These are phyloP conservation scores for Lithophane ornitopus DNA, from an alignment of 2,888 invertebrate genomes.

Conservation along the genomic window DNA sequence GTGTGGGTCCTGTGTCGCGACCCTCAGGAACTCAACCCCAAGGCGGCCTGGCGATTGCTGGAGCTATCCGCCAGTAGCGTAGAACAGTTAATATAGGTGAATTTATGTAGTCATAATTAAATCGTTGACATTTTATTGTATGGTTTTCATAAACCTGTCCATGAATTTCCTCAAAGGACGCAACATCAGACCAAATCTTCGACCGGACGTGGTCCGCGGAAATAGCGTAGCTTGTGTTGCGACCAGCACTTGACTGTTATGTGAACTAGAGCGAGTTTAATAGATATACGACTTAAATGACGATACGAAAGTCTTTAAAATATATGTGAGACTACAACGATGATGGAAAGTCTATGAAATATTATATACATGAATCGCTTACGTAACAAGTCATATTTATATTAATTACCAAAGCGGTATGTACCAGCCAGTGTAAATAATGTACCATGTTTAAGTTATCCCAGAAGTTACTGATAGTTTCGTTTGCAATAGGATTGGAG, in stretches of 20 bases:
- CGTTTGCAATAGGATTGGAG: constrained; percentile 60
- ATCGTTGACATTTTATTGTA: constrained; percentile 77
- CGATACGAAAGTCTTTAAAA: constrained; percentile 32
- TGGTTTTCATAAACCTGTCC: constrained; percentile 74
- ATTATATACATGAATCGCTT: constrained; percentile 53
- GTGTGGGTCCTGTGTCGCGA: constrained; percentile 99
- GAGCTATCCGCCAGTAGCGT: constrained; percentile 96
- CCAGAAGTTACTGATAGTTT: constrained; percentile 66
- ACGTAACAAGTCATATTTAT: constrained; percentile 43
- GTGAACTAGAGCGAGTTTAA: constrained; percentile 55
- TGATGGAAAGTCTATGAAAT: constrained; percentile 30
- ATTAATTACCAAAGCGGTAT: constrained; percentile 58
- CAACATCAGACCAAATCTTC: constrained; percentile 47
- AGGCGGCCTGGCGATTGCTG: constrained; percentile 98
- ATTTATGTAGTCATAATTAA: constrained; percentile 77
- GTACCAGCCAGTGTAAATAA: constrained; percentile 62
- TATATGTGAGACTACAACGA: constrained; percentile 27
- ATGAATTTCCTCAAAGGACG: constrained; percentile 56
- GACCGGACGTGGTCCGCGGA: constrained; percentile 36
- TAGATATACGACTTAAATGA: constrained; percentile 50
- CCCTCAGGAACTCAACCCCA: constrained; percentile 97
- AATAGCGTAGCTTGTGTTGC: constrained; percentile 40
- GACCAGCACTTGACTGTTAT: constrained; percentile 42
- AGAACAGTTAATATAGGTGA: constrained; percentile 94
- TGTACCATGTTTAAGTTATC: constrained; percentile 59